phyloP scores from a whole-genome alignment of 2,888 invertebrate species.

The Andrena bucephala region DNA sequence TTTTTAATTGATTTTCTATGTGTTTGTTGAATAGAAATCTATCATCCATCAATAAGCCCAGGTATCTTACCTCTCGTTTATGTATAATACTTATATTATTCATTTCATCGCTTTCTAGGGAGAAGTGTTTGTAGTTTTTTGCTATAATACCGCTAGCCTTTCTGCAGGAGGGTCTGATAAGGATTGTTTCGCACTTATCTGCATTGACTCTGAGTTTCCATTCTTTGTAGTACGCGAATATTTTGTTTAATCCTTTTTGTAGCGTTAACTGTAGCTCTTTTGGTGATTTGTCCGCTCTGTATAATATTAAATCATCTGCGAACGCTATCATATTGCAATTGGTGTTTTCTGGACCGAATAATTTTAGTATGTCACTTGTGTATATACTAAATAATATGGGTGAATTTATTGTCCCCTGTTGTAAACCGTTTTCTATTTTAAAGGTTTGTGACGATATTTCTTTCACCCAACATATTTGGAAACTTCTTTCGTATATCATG shows the following conservation, averaged over 20 bases:
- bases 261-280: not conserved
- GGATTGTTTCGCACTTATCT: constrained; percentile 13
- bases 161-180: constrained; percentile 21
- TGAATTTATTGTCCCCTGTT: constrained; percentile 57
- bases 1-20: too few species aligned
- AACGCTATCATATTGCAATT: constrained; percentile 27
- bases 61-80: too few species aligned
- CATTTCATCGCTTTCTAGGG: too few species aligned
- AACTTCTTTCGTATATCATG: constrained; percentile 42
- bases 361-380: constrained; percentile 16
- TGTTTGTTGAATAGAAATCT: too few species aligned
- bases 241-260: not conserved
- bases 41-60: too few species aligned
- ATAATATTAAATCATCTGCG: constrained; percentile 53
- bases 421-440: constrained; percentile 46
- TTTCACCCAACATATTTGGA: constrained; percentile 7
- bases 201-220: constrained; percentile 61
- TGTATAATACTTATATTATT: too few species aligned
- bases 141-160: too few species aligned
- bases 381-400: constrained; percentile 39
- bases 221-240: constrained; percentile 17
- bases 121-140: too few species aligned
- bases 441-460: not conserved
- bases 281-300: not conserved
- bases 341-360: constrained; percentile 18